Evolutionary conservation across 2,888 invertebrate species (phyloP), one percentile per base, ranked within the genome.

Genomic region (Achlya flavicornis): DNA sequence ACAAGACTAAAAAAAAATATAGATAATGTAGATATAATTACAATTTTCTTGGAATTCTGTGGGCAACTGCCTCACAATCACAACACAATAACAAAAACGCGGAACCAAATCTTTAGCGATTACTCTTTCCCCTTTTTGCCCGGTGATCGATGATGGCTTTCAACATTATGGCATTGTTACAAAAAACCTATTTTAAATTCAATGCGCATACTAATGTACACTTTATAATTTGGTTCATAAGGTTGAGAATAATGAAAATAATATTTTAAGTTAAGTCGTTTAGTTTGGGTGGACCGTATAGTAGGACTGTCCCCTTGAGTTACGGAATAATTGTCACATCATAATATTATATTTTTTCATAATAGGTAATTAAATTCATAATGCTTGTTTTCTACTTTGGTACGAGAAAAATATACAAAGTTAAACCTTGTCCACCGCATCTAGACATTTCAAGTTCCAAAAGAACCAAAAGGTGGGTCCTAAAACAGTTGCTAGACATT

Each of bases 61-160:
- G 43, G 12, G 14, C 14, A 10, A 38, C 48, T 16, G 0, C 10
- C 16, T 10, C 8, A 53, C 53, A 53, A 60, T 48, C 53, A 33
- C 61, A 43, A 43, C 43, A 64, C 33, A 41, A 57, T 35, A 41
- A 41, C 26, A 60, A 60, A 16, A 59, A 59, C 5, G 38, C 19
- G 41, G 60, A 41, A 41, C n/a, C 38, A 60, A 60, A 60, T 60
- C 60, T 60, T 26, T 48, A 48, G 3, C 48, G 48, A 48, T 33
- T 19, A 41, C 60, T 41, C 60, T 26, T 19, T 41, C 43, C 60
- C 41, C 43, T 19, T 3, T 60, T 19, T 2, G 41, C 16, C 58
- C 8, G 33, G 62, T 66, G 66, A 66, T 66, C 63, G 63, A 63
- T 63, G 63, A 35, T n/a, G n/a, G 61, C 66, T 66, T 66, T 66